Base-by-base conservation (phyloP, 2,113 vertebrate species). In the Osmerus eperlanus region DNA sequence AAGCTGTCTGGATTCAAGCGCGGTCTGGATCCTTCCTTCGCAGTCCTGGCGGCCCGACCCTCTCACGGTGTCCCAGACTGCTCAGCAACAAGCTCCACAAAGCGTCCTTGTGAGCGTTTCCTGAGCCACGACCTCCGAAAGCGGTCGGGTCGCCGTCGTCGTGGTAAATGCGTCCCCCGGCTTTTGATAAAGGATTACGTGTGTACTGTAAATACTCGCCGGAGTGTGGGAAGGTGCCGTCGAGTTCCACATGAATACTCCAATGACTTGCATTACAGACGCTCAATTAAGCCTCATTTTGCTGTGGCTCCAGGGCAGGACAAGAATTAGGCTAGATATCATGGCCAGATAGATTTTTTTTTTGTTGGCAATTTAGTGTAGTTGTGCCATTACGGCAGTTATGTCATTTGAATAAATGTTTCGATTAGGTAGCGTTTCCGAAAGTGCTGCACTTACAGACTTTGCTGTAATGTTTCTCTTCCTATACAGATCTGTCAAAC, bases 21-120 rank as follows among this genome's bases (percentile, higher is more conserved):
- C 67, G 79, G 67, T 81, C 77, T 75, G 67, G 72, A 71, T 74
- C 72, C 74, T 62, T 63, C 72, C 74, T 71, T 67, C 61, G 16
- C 71, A 18, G 69, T 79, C 81, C 77, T 36, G 4, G 32, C 32
- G 32, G 32, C 65, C 74, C 66, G 25, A 77, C 32, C 59, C 78
- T 70, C 80, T 76, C 71, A 75, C 81, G 59, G 7, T 67, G 63
- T 71, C 55, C 58, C 23, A 19, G 15, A 36, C 47, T 25, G 56
- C 21, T 41, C n/a, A 51, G 18, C 23, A 23, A 68, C 14, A 32
- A 65, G 74, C 58, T 65, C 32, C 75, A 19, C 74, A 81, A 86
- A 83, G 84, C 67, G 25, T 66, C 85, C 89, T 87, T 91, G 85
- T 88, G 86, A 79, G 83, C 65, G 21, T 81, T 89, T 90, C 87